Percentiles rank a stretch among this genome's conserved stretches.
Conservation (phyloP, 2,888 invertebrate species). For the Sclerodermus sp. region DNA sequence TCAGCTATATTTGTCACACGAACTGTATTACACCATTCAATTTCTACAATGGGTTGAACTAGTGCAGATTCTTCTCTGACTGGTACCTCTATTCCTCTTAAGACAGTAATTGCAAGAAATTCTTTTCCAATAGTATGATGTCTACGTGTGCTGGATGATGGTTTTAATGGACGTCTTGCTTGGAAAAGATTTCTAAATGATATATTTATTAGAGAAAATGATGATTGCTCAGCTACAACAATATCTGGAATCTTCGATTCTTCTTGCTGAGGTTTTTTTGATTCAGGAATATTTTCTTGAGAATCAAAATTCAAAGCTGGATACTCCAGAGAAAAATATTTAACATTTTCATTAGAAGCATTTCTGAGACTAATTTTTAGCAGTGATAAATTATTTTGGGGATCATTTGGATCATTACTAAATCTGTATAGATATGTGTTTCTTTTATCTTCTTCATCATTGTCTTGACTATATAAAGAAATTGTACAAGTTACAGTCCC, state of each 20-base stretch:
- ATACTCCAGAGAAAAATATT: constrained; percentile 42
- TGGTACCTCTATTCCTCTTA: constrained; percentile 52
- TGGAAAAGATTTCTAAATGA: constrained; percentile 42
- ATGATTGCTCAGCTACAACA: constrained; percentile 43
- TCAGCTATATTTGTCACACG: constrained; percentile 41
- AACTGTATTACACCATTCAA: constrained; percentile 46
- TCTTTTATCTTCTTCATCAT: constrained; percentile 16
- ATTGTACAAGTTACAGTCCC: constrained; percentile 45
- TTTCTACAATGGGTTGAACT: constrained; percentile 49
- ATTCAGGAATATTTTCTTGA: constrained; percentile 9
- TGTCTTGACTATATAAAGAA: constrained; percentile 29
- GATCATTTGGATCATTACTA: constrained; percentile 48
- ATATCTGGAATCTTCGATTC: constrained; percentile 36
- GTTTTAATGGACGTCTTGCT: constrained; percentile 36
- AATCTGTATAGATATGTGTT: constrained; percentile 25
- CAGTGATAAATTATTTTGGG: constrained; percentile 32
- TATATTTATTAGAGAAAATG: constrained; percentile 42
- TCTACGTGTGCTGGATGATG: constrained; percentile 28
- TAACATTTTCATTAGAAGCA: constrained; percentile 15
- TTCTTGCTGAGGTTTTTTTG: constrained; percentile 15
- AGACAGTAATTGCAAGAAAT: constrained; percentile 42
- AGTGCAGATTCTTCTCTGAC: constrained; percentile 52
- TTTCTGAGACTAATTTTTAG: constrained; percentile 21
- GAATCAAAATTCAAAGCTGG: constrained; percentile 31
- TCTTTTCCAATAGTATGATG: constrained; percentile 40